Evolutionary conservation across 37 sponge, comb jelly and placozoan genomes (phyloP), one percentile per base, ranked within the genome.

Genomic region (Sycon ciliatum): DNA sequence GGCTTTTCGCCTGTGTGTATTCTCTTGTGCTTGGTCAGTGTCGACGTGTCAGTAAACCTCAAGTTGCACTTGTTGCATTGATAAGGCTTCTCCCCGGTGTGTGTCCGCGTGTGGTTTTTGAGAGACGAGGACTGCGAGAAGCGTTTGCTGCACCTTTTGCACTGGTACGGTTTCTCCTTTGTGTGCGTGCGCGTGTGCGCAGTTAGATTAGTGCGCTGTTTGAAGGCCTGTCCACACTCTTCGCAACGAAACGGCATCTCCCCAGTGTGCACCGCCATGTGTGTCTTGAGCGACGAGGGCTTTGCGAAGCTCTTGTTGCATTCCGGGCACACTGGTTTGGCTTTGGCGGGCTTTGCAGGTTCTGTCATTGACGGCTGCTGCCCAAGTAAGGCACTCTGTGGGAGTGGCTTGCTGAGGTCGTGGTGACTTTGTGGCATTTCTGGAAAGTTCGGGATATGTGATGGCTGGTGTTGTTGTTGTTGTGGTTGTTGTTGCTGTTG

Each of bases 1-100:
- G 98, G 98, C 37, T 96, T 96, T 62, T 96, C 98, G 16, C 98
- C 98, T 61, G 79, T 86, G 81, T 96, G 98, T 27, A 78, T 89
- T 22, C 98, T 70, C 34, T 83, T 81, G 79, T 96, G 98, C 80
- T 96, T 96, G 36, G 98, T 96, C 32, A 96, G 87, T 9, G 98
- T 96, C 0, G 98, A 96, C 28, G 82, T 96, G 76, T 96, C 98
- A 54, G 93, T 84, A 56, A 96, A 96, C 36, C 76, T 78, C 52
- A 85, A 87, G 38, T 89, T 80, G 57, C 98, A 96, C 63, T 80
- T 67, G 69, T 86, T 78, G 69, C 98, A 96, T 33, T 78, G 72
- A 76, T 96, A 96, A 28, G 98, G 98, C 5, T 89, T 42, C 34
- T 96, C 98, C 20, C 98, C 98, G 9, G 85, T 85, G 81, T 96